A percentile compares a stretch with the other conserved stretches of the same genome.
phyloP scores from a whole-genome alignment of 2,888 invertebrate genomes.

The Andricus curvator region DNA sequence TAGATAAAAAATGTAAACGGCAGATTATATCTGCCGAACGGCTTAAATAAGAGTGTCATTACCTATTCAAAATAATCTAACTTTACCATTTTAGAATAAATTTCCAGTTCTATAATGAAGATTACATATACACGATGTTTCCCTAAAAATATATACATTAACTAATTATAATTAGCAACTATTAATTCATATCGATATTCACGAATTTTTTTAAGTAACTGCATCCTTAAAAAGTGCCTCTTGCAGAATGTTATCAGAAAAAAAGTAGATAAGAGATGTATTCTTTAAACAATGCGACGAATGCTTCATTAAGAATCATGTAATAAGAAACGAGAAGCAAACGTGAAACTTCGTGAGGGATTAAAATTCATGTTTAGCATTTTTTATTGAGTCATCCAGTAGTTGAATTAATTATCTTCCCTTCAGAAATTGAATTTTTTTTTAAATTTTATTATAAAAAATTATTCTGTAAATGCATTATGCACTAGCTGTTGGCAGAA shows the following conservation, averaged over 20 bases:
- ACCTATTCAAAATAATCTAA: too few species aligned
- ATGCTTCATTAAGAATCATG: not conserved
- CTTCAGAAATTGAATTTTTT: not conserved
- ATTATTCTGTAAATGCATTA: not conserved
- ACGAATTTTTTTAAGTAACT: not conserved
- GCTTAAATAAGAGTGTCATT: not conserved
- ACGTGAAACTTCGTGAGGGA: not conserved
- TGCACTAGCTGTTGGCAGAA: not conserved
- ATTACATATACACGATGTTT: too few species aligned
- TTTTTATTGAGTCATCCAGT: not conserved
- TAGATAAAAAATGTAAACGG: not conserved
- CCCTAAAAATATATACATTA: too few species aligned
- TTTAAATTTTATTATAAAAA: too few species aligned
- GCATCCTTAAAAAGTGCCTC: not conserved
- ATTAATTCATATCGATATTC: not conserved
- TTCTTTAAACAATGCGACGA: not conserved
- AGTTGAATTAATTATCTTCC: not conserved
- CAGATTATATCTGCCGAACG: conserved; percentile 26
- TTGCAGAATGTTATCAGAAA: not conserved
- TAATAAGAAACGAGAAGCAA: not conserved
- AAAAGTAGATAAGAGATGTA: not conserved
- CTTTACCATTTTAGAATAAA: too few species aligned
- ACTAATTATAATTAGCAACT: not conserved
- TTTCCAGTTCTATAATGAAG: too few species aligned
- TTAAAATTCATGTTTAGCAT: not conserved